These are phyloP conservation scores for Apodemia mormo DNA, from an alignment of 2,888 invertebrate species.

Conservation along the genomic window DNA sequence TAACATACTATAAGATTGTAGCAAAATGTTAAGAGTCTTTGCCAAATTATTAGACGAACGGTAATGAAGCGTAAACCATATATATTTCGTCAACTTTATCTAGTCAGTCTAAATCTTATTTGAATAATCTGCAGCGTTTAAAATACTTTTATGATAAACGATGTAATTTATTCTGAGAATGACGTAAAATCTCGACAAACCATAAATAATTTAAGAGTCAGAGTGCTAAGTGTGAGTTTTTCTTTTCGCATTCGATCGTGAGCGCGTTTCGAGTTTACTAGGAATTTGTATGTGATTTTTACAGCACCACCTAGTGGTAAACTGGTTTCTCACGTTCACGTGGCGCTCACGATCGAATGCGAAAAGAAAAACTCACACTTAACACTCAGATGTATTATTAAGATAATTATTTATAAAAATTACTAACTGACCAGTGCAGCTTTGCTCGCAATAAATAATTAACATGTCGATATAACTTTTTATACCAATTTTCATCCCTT, in stretches of 20 bases:
- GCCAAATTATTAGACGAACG: conserved; percentile 11
- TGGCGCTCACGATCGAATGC: no score
- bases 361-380: no score
- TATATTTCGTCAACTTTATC: conserved; percentile 13
- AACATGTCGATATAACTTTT: no score
- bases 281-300: no score
- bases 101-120: conserved; percentile 9
- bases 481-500: no score
- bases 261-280: no score
- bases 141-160: conserved; percentile 12
- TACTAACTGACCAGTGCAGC: no score
- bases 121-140: conserved; percentile 1
- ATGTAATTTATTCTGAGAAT: conserved; percentile 8
- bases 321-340: no score
- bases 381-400: neutral
- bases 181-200: conserved; percentile 10
- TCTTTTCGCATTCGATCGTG: no score
- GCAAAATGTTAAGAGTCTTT: neutral
- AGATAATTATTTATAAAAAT: neutral
- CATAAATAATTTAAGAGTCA: neutral
- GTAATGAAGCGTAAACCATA: conserved; percentile 15
- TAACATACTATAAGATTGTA: neutral
- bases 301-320: no score
- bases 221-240: no score
- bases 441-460: no score